Conservation (phyloP, 2,113 vertebrate genomes). For the Conger conger region DNA sequence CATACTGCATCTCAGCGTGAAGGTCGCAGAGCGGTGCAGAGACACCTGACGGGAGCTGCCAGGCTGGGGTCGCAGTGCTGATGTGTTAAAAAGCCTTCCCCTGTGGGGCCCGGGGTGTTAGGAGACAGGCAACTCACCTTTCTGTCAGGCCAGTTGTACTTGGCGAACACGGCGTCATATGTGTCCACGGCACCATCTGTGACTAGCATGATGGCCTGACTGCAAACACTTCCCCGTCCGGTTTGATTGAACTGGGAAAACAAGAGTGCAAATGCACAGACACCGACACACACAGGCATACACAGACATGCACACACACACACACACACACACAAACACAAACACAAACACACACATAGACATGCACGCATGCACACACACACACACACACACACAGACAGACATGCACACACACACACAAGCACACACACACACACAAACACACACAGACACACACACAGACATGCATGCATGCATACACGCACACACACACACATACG, state of each 20-base stretch:
- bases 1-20: constrained; percentile 25
- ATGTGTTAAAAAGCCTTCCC: constrained; percentile 16
- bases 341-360: not conserved
- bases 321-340: constrained; percentile 10
- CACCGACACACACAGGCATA: not conserved
- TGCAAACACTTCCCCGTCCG: constrained; percentile 93
- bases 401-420: too few relatives aligned
- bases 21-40: constrained; percentile 1
- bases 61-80: constrained; percentile 1
- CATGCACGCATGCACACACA: not conserved
- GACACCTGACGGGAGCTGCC: constrained; percentile 10
- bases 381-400: not conserved
- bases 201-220: constrained; percentile 97
- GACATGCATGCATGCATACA: not conserved
- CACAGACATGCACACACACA: not conserved
- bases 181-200: constrained; percentile 97
- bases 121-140: constrained; percentile 74
- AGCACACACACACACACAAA: not conserved
- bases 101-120: not conserved
- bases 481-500: not conserved
- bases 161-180: constrained; percentile 91
- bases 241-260: constrained; percentile 88
- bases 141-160: constrained; percentile 96
- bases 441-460: constrained; percentile 12
- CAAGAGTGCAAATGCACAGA: constrained; percentile 25